These are phyloP conservation scores for Phrynosoma blainvillii DNA, from an alignment of 2,113 vertebrate genomes.

Conservation along the genomic window DNA sequence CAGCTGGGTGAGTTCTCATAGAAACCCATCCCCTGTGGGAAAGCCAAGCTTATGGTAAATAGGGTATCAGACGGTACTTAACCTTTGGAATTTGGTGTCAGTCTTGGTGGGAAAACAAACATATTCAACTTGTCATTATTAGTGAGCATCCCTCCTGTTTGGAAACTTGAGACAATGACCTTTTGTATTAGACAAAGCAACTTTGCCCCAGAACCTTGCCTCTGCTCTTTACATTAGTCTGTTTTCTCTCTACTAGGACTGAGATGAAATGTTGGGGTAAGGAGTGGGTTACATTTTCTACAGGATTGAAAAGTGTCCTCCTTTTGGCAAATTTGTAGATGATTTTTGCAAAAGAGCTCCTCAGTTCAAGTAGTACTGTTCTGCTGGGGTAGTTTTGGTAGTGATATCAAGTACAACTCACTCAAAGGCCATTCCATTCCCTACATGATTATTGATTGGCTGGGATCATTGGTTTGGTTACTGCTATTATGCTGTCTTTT, in stretches of 20 bases:
- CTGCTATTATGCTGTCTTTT: not conserved
- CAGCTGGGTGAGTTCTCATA: slow-evolving; percentile 65
- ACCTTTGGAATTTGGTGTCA: slow-evolving; percentile 76
- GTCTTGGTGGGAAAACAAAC: slow-evolving; percentile 82
- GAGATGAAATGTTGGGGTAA: not conserved
- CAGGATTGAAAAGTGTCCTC: not conserved
- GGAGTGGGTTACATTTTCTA: not conserved
- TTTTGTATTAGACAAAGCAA: slow-evolving; percentile 64
- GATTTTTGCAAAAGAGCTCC: not conserved
- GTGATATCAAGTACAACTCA: not conserved
- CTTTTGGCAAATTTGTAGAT: not conserved
- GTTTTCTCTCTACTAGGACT: slow-evolving; percentile 22
- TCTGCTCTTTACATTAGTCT: slow-evolving; percentile 35
- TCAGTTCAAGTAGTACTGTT: not conserved
- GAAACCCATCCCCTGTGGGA: slow-evolving; percentile 70
- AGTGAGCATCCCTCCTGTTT: slow-evolving; percentile 58
- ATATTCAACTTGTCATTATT: slow-evolving; percentile 70
- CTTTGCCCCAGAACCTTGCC: slow-evolving; percentile 42
- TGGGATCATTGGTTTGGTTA: not conserved
- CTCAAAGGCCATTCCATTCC: not conserved
- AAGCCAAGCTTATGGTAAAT: slow-evolving; percentile 67
- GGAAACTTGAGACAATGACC: slow-evolving; percentile 66
- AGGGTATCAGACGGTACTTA: slow-evolving; percentile 70
- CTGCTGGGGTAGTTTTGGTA: not conserved
- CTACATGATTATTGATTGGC: not conserved